Conservation (phyloP, 1,140 invertebrate species). For the Bombus vancouverensis region DNA sequence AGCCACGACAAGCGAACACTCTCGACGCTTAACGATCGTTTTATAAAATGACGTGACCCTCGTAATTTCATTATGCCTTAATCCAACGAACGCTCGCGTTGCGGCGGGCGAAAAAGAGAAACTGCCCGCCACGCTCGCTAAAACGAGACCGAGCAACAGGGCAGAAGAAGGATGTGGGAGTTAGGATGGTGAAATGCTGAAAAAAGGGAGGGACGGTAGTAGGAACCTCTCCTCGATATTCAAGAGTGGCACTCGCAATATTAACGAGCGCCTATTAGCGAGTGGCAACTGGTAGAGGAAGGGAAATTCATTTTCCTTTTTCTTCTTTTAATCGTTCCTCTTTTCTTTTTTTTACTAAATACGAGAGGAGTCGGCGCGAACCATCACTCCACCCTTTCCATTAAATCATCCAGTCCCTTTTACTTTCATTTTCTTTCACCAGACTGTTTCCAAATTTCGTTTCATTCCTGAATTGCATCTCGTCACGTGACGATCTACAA, state of each 20-base stretch:
- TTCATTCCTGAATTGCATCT: not conserved
- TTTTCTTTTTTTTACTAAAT: slow-evolving; percentile 2
- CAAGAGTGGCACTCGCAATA: slow-evolving; percentile 54
- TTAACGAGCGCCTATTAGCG: slow-evolving; percentile 53
- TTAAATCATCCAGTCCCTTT: slow-evolving; percentile 38
- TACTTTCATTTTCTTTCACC: slow-evolving; percentile 1
- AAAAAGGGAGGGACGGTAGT: slow-evolving; percentile 38
- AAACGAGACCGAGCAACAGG: not conserved
- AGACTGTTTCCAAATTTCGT: slow-evolving; percentile 26
- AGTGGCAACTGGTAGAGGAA: slow-evolving; percentile 33
- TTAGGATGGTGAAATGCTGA: slow-evolving; percentile 10
- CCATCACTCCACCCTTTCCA: not conserved
- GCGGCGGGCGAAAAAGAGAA: slow-evolving; percentile 6
- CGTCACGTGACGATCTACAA: not conserved
- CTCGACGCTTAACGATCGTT: slow-evolving; percentile 56
- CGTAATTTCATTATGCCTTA: slow-evolving; percentile 60
- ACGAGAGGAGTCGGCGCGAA: slow-evolving; percentile 31
- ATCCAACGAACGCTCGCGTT: slow-evolving; percentile 47
- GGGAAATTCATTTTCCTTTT: slow-evolving; percentile 45
- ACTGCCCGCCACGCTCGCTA: not conserved
- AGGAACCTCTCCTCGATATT: slow-evolving; percentile 47
- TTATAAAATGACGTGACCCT: slow-evolving; percentile 56
- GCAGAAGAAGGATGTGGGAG: not conserved
- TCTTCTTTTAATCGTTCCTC: not conserved
- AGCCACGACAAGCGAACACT: slow-evolving; percentile 47